Evolutionary conservation across 1,140 invertebrate species (phyloP), one percentile per base, ranked within the genome.

Genomic region (Meloidogyne chitwoodi): DNA sequence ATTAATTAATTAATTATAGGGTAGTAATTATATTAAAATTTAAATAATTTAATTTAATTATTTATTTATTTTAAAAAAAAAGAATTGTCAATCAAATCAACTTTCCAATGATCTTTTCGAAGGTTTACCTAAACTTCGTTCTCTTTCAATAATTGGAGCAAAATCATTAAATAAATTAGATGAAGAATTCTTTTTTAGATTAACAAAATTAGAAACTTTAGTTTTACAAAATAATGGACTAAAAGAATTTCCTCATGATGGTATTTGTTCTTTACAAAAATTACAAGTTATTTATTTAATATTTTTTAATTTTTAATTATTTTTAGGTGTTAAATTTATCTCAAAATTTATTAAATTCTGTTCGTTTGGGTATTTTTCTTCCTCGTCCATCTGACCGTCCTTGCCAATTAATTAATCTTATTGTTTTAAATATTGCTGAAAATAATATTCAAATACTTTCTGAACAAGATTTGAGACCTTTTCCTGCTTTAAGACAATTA

Each of bases 401-500:
- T 56, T 83, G 82, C 56, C 19, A 67, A n/a, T 69, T 84, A 14
- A 64, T 75, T 24, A 83, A 84, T 41, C 64, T 84, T 14, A 70
- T 84, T 48, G 79, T 85, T 14, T 74, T 79, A 16, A 81, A 84
- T 63, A 63, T 84, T 2, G 76, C 78, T 11, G 63, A 64, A 22
- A 84, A 84, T 65, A 62, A 48, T 26, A 78, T 84, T 19, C 64
- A 64, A 56, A 48, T 34, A 2, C 71, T 84, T 34, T 66, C 56
- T 31, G 68, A 27, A 16, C 41, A 61, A 22, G 69, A 83, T 65
- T 69, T 83, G 19, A 16, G 38, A 6, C 61, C 79, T 14, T 84
- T 85, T 65, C 84, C 83, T 14, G 31, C 79, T 16, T 62, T 83
- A 8, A 75, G 81, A 19, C 76, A 83, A 56, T 68, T 84, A 41